Evolutionary conservation across 1,140 invertebrate species (phyloP).

Genomic region (Drosophila equinoxialis): DNA sequence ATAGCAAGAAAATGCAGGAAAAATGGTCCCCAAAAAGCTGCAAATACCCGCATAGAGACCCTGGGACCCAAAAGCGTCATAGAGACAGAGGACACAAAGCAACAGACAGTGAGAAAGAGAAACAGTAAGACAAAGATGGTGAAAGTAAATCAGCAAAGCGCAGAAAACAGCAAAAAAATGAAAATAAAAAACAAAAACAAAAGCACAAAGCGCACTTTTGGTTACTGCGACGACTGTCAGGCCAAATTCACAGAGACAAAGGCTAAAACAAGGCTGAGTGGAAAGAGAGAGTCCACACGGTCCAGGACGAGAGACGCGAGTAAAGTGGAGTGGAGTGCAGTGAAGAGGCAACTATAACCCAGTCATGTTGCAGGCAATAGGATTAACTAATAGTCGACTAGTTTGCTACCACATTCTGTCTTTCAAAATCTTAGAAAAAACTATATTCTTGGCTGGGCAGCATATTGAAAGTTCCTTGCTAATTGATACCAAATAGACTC

Average conservation of each 20-base stretch:
- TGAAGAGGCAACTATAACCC: slow-evolving; percentile 38
- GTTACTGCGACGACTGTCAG: slow-evolving; percentile 67
- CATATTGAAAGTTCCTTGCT: no score
- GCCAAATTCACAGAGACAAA: slow-evolving; percentile 72
- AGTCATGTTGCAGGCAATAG: slow-evolving; percentile 38
- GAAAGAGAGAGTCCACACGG: not conserved
- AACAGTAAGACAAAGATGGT: slow-evolving; percentile 20
- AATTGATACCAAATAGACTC: no score
- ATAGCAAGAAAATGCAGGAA: slow-evolving; percentile 27
- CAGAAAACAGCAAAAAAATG: slow-evolving; percentile 19
- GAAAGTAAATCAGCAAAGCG: slow-evolving; percentile 47
- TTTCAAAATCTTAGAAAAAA: no score
- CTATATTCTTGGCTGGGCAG: no score
- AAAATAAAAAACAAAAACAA: slow-evolving; percentile 45
- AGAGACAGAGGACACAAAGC: no score
- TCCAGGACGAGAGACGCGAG: not conserved
- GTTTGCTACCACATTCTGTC: not conserved
- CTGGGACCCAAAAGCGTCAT: not conserved
- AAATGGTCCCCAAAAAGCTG: slow-evolving; percentile 40
- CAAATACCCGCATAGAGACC: slow-evolving; percentile 28
- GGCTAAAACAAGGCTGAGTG: slow-evolving; percentile 39
- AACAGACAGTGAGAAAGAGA: not conserved
- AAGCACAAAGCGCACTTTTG: slow-evolving; percentile 59
- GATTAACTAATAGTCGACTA: slow-evolving; percentile 8
- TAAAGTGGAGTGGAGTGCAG: not conserved